These are phyloP conservation scores for Microplitis demolitor DNA, from an alignment of 1,140 invertebrate species.

Conservation along the genomic window DNA sequence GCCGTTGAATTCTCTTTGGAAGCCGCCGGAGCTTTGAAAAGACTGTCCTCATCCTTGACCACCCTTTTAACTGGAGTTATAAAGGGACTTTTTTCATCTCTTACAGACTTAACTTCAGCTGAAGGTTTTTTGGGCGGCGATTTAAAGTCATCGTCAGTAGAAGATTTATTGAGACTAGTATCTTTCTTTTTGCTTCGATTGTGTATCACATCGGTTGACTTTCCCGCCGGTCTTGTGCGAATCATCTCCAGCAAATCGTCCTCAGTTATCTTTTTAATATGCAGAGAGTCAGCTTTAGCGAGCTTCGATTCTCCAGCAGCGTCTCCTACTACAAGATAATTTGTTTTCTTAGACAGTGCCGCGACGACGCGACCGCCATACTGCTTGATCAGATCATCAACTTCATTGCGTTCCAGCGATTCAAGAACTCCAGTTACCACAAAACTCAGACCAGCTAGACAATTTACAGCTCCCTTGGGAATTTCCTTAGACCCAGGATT, in stretches of 20 bases:
- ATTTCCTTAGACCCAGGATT: slow-evolving; percentile 82
- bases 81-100: too few relatives aligned
- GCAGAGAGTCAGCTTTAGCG: slow-evolving; percentile 70
- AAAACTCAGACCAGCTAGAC: slow-evolving; percentile 79
- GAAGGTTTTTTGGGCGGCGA: too few relatives aligned
- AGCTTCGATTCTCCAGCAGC: slow-evolving; percentile 85
- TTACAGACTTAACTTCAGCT: too few relatives aligned
- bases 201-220: slow-evolving; percentile 28
- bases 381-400: slow-evolving; percentile 73
- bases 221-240: slow-evolving; percentile 61
- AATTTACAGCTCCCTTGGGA: slow-evolving; percentile 77
- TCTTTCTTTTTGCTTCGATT: slow-evolving; percentile 32
- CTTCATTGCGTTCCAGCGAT: slow-evolving; percentile 84
- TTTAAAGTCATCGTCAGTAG: slow-evolving; percentile 10
- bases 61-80: too few relatives aligned
- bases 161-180: not conserved
- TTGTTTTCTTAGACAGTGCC: slow-evolving; percentile 78
- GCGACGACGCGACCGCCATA: slow-evolving; percentile 81
- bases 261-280: slow-evolving; percentile 77
- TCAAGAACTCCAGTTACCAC: slow-evolving; percentile 88
- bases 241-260: slow-evolving; percentile 86
- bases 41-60: too few relatives aligned
- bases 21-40: too few relatives aligned
- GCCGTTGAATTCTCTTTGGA: too few relatives aligned
- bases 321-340: slow-evolving; percentile 82